These are phyloP conservation scores for Cnemophilus loriae DNA, from an alignment of 2,113 vertebrate genomes.

Conservation along the genomic window DNA sequence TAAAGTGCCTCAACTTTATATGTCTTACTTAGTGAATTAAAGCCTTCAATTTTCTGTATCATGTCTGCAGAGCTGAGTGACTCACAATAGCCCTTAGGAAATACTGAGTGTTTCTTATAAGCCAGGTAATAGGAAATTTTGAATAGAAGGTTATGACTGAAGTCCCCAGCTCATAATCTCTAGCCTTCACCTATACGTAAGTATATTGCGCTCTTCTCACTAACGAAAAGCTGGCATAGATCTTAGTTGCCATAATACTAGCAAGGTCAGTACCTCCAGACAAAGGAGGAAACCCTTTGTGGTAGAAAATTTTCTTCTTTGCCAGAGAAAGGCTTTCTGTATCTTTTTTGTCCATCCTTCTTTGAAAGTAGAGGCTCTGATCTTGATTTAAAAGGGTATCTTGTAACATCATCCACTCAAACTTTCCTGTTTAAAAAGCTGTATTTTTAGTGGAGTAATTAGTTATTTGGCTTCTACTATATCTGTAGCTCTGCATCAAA, in stretches of 20 bases:
- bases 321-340: background rate
- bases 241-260: background rate
- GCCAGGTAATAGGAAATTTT: background rate
- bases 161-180: background rate
- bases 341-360: background rate
- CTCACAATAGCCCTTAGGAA: background rate
- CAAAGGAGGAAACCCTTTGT: background rate
- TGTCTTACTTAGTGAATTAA: background rate
- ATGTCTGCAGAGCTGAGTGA: background rate
- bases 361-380: background rate
- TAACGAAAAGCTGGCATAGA: background rate
- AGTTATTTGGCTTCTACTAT: background rate
- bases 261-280: background rate
- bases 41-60: background rate
- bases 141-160: background rate
- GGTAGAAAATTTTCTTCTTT: background rate
- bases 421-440: background rate
- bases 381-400: background rate
- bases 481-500: background rate
- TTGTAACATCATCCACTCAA: background rate
- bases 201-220: background rate
- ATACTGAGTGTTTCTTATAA: background rate
- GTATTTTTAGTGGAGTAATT: background rate
- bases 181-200: background rate
- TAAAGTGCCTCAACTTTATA: background rate